A percentile compares a stretch with the other conserved stretches of the same genome.
Evolutionary conservation across 2,888 invertebrate species (phyloP).

Genomic region (Bembecia ichneumoniformis): DNA sequence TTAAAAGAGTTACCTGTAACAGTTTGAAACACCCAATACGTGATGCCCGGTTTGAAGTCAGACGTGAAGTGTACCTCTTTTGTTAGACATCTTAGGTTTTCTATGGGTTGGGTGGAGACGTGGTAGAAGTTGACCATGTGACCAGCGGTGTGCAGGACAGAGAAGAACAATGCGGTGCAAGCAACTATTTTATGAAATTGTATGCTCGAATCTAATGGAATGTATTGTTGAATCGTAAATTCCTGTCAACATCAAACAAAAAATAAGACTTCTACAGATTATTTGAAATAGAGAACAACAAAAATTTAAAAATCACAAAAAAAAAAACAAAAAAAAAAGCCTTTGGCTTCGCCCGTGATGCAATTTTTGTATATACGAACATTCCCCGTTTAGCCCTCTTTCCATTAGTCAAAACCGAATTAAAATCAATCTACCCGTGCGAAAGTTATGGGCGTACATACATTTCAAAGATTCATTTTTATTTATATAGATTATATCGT

Average conservation of each 20-base stretch:
- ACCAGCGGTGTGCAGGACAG: conserved; percentile 91
- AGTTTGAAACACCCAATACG: conserved; percentile 96
- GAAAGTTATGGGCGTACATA: no score
- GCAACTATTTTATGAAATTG: conserved; percentile 98
- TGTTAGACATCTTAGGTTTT: conserved; percentile 92
- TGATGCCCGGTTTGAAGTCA: conserved; percentile 93
- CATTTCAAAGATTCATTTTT: no score
- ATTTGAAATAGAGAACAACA: background rate
- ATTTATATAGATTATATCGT: no score
- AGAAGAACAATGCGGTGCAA: conserved; percentile 94
- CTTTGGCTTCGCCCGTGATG: no score
- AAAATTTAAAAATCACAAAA: background rate
- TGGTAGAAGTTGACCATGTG: conserved; percentile 98
- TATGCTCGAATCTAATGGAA: conserved; percentile 94
- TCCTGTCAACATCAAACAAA: conserved; percentile 57
- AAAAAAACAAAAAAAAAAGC: background rate
- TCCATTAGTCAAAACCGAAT: no score
- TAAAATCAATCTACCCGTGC: no score
- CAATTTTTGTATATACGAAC: no score
- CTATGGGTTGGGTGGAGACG: conserved; percentile 94
- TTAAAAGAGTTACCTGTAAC: conserved; percentile 79
- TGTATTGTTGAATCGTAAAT: conserved; percentile 93
- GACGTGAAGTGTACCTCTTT: conserved; percentile 95
- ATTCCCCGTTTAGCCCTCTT: no score
- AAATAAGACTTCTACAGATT: background rate